Evolutionary conservation across 2,888 invertebrate species (phyloP).

Genomic region (Cryptocephalus primarius): DNA sequence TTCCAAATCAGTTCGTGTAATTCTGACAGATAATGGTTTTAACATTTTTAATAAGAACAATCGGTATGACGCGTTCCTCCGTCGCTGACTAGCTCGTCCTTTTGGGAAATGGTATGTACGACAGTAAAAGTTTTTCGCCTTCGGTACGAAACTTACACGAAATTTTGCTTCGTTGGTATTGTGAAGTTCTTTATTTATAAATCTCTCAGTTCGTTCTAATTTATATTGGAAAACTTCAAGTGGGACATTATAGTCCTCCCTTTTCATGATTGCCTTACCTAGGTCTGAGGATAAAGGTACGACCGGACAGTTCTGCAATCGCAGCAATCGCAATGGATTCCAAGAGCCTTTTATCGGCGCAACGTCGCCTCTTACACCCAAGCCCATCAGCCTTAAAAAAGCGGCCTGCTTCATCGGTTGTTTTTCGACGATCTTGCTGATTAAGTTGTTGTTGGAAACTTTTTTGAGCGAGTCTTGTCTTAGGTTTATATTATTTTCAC

Average conservation of each 20-base stretch:
- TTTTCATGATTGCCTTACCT: conserved; percentile 19
- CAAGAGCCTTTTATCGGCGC: not conserved
- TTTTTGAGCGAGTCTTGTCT: not conserved
- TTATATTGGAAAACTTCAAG: conserved; percentile 18
- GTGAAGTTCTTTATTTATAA: conserved; percentile 16
- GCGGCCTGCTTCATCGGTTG: not conserved
- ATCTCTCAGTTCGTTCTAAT: conserved; percentile 24
- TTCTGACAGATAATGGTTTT: conserved; percentile 9
- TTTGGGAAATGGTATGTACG: conserved; percentile 19
- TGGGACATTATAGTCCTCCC: conserved; percentile 16
- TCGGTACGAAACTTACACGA: conserved; percentile 8
- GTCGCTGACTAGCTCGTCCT: conserved; percentile 17
- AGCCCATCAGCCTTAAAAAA: conserved; percentile 3
- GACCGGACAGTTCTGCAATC: conserved; percentile 10
- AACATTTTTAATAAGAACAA: conserved; percentile 12
- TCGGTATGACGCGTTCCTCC: conserved; percentile 6
- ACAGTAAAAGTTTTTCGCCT: conserved; percentile 7
- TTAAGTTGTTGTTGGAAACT: not conserved
- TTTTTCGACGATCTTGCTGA: too few relatives aligned
- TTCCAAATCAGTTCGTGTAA: conserved; percentile 8
- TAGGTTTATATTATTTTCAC: too few relatives aligned
- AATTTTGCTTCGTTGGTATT: conserved; percentile 9
- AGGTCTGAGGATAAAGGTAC: conserved; percentile 30
- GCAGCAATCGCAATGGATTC: conserved; percentile 1
- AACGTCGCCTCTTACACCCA: conserved; percentile 1